Conservation (phyloP, 2,113 vertebrate species). For the Sylvilagus bachmani region DNA sequence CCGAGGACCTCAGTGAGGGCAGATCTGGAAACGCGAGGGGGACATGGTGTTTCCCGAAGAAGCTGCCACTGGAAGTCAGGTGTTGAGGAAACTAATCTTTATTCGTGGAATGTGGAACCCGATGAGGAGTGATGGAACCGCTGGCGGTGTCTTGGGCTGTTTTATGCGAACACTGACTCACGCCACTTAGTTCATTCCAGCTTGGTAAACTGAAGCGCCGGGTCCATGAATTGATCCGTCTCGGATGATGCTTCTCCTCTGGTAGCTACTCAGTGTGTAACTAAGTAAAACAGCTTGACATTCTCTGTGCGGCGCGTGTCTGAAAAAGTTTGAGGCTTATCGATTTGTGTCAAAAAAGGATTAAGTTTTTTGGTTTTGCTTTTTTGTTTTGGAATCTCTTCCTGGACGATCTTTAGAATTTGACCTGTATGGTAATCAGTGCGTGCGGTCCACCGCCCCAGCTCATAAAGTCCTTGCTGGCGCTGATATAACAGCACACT, state of each 20-base stretch:
- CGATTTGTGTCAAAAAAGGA: constrained; percentile 4
- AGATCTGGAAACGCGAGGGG: background rate
- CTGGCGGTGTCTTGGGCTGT: constrained; percentile 48
- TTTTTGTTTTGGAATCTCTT: background rate
- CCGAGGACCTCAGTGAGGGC: background rate
- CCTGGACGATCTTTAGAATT: constrained; percentile 30
- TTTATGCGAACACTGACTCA: constrained; percentile 64
- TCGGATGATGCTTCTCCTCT: constrained; percentile 53
- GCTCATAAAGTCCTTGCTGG: background rate
- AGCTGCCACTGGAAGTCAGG: background rate
- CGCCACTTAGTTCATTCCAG: constrained; percentile 54
- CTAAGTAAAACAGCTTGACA: constrained; percentile 60
- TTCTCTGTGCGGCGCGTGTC: constrained; percentile 39
- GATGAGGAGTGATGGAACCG: constrained; percentile 23
- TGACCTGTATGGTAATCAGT: constrained; percentile 1
- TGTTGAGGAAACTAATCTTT: constrained; percentile 23
- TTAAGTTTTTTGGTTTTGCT: background rate
- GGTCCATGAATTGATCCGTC: constrained; percentile 33
- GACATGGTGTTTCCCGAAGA: background rate
- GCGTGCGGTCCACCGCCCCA: constrained; percentile 27
- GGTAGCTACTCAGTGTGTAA: constrained; percentile 11
- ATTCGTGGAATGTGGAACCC: constrained; percentile 1
- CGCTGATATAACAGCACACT: constrained; percentile 8
- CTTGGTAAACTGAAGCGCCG: constrained; percentile 53
- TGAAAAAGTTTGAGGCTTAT: constrained; percentile 8